Conservation (phyloP, 23 tunicate species). For the Ciona savignyi region DNA sequence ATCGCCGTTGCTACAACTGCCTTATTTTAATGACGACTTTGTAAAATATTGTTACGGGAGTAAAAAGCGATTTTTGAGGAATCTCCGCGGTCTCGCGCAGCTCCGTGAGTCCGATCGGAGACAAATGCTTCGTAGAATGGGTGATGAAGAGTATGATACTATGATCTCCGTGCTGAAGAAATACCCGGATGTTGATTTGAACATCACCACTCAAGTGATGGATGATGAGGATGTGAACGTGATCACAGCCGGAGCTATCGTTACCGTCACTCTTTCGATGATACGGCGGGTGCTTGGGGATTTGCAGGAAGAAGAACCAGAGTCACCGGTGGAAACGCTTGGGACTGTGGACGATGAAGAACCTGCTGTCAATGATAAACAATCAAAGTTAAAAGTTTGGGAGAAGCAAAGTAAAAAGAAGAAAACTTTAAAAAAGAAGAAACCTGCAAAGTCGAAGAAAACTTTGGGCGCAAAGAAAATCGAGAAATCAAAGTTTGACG, state of each 20-base stretch:
- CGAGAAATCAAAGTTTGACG: slow-evolving; percentile 23
- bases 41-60: slow-evolving; percentile 50
- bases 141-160: slow-evolving; percentile 86
- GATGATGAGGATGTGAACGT: slow-evolving; percentile 84
- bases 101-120: slow-evolving; percentile 55
- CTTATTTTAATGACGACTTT: slow-evolving; percentile 92
- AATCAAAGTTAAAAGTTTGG: slow-evolving; percentile 39
- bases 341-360: slow-evolving; percentile 13
- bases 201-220: slow-evolving; percentile 38
- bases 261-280: slow-evolving; percentile 58
- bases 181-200: slow-evolving; percentile 47
- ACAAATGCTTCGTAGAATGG: slow-evolving; percentile 83
- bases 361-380: slow-evolving; percentile 14
- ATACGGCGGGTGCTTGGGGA: slow-evolving; percentile 52
- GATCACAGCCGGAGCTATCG: slow-evolving; percentile 97
- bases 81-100: slow-evolving; percentile 37
- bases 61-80: slow-evolving; percentile 41
- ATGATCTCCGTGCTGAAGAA: slow-evolving; percentile 44
- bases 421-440: slow-evolving; percentile 62
- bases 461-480: slow-evolving; percentile 12
- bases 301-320: slow-evolving; percentile 14
- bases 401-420: slow-evolving; percentile 52
- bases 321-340: not conserved
- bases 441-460: slow-evolving; percentile 28
- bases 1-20: slow-evolving; percentile 89